These are phyloP conservation scores for Luperina nickerlii DNA, from an alignment of 2,888 invertebrate species.

Conservation along the genomic window DNA sequence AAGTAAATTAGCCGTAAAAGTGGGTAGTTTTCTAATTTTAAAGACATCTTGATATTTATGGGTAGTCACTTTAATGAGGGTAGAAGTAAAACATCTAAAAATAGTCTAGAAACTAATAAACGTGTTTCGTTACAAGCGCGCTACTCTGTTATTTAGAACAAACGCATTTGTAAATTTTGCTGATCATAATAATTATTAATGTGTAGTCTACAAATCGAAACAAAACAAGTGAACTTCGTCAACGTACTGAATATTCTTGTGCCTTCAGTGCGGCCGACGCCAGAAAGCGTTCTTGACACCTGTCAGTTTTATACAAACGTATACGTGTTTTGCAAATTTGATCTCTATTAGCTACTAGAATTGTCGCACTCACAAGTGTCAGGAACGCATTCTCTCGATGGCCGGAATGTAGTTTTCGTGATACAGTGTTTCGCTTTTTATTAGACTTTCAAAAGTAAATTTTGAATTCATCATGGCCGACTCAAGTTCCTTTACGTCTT, in stretches of 20 bases:
- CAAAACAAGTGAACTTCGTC: background rate
- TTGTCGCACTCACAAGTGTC: no score
- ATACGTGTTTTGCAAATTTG: no score
- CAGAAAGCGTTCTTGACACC: no score
- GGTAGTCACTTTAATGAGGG: background rate
- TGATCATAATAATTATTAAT: background rate
- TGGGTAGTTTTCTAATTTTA: background rate
- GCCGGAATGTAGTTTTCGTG: background rate
- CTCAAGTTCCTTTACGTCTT: background rate
- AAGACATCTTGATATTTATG: background rate
- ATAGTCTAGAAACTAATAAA: background rate
- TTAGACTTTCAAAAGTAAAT: background rate
- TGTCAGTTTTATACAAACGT: no score
- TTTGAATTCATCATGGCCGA: slow-evolving; percentile 5
- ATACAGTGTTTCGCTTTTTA: no score
- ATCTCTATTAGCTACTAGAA: no score
- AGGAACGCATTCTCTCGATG: no score
- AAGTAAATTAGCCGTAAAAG: background rate
- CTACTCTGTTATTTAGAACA: background rate
- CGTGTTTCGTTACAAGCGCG: background rate
- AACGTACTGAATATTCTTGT: background rate
- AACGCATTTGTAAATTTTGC: background rate
- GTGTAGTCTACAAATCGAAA: background rate
- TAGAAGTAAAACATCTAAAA: background rate
- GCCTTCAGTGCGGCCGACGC: background rate